A percentile compares a stretch with the other conserved stretches of the same genome.
Evolutionary conservation across 2,888 invertebrate species (phyloP).

Genomic region (Leptinotarsa juncta): DNA sequence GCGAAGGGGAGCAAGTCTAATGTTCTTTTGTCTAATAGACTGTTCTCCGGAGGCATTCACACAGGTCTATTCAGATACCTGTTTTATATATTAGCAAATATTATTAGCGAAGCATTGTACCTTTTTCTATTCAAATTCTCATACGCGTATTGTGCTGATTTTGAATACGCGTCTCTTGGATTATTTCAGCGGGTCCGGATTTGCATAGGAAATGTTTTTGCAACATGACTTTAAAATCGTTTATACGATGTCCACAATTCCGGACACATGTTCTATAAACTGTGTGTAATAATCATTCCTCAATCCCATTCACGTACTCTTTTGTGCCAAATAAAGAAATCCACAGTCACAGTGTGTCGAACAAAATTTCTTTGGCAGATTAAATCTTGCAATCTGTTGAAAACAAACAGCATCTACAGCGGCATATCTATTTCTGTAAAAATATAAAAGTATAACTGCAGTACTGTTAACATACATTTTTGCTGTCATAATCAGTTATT

Average conservation of each 20-base stretch:
- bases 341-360: too few species aligned
- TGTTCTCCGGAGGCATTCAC: slow-evolving; percentile 44
- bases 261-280: too few species aligned
- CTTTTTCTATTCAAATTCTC: slow-evolving; percentile 38
- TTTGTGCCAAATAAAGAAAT: too few species aligned
- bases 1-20: slow-evolving; percentile 55
- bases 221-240: slow-evolving; percentile 2
- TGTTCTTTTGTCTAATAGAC: slow-evolving; percentile 56
- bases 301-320: too few species aligned
- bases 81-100: slow-evolving; percentile 53
- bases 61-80: slow-evolving; percentile 52
- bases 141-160: slow-evolving; percentile 35
- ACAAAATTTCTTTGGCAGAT: too few species aligned
- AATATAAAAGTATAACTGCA: too few species aligned
- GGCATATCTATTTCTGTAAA: too few species aligned
- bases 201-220: slow-evolving; percentile 21
- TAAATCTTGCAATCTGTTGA: too few species aligned
- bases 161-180: slow-evolving; percentile 24
- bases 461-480: too few species aligned
- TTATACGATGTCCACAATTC: background rate
- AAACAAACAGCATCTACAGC: too few species aligned
- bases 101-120: slow-evolving; percentile 51
- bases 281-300: too few species aligned
- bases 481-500: too few species aligned
- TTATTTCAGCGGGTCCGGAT: slow-evolving; percentile 10